Conservation (phyloP, 2,797 vertebrate genomes). For the Bradypodion pumilum region DNA sequence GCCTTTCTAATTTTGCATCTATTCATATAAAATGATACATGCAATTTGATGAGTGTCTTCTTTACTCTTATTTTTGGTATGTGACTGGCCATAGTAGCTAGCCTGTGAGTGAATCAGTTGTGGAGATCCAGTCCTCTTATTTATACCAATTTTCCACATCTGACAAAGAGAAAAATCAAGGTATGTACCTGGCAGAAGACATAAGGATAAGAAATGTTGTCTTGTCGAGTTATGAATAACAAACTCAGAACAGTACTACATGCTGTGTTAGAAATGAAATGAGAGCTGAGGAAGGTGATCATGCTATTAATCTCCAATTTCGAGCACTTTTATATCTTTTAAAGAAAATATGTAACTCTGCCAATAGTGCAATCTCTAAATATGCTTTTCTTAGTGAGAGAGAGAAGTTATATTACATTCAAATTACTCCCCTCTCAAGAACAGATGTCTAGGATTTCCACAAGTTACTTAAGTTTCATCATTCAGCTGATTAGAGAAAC, state of each 20-base stretch:
- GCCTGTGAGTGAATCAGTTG: too few species aligned
- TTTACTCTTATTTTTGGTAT: too few species aligned
- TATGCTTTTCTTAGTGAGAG: neutral
- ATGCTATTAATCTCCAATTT: neutral
- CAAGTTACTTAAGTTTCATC: constrained; percentile 2
- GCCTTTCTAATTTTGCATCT: too few species aligned
- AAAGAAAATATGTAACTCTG: neutral
- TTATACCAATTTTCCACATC: too few species aligned
- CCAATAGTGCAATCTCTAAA: neutral
- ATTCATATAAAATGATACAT: too few species aligned
- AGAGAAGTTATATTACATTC: neutral
- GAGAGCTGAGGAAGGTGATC: neutral
- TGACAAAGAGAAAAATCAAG: too few species aligned
- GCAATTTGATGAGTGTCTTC: too few species aligned
- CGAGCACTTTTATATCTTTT: neutral
- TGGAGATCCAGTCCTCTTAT: too few species aligned
- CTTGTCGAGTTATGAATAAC: too few species aligned
- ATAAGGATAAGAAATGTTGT: neutral
- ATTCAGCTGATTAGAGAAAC: neutral
- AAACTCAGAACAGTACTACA: neutral
- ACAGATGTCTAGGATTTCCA: neutral
- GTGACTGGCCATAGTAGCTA: too few species aligned
- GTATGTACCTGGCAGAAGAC: too few species aligned
- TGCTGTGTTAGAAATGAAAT: neutral
- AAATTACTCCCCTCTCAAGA: neutral